Conservation (phyloP, 2,113 vertebrate species). For the Tachycineta bicolor region DNA sequence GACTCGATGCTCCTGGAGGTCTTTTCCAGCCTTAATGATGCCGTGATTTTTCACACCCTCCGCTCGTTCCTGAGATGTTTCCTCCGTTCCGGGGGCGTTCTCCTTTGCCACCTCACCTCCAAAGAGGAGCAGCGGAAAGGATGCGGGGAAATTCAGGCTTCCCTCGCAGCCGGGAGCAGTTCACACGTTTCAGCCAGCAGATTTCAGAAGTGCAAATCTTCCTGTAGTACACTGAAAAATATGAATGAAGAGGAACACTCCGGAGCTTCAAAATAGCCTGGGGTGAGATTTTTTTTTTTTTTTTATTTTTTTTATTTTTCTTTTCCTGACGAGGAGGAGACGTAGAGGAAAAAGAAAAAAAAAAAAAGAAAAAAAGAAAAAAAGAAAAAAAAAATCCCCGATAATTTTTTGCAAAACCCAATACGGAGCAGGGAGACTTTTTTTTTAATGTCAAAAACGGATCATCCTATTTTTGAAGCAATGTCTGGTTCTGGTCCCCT, state of each 20-base stretch:
- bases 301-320: background rate
- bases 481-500: background rate
- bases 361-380: background rate
- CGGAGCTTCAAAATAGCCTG: constrained; percentile 35
- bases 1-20: background rate
- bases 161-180: background rate
- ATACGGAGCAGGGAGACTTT: background rate
- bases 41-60: background rate
- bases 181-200: background rate
- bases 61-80: background rate
- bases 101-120: background rate
- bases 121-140: background rate
- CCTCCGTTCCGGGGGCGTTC: background rate
- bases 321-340: background rate
- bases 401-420: background rate
- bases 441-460: background rate
- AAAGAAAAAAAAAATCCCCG: background rate
- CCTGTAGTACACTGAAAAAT: constrained; percentile 10
- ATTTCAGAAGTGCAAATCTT: background rate
- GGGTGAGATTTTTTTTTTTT: constrained; percentile 9
- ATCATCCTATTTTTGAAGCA: constrained; percentile 9
- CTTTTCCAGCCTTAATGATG: background rate
- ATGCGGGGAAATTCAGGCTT: background rate
- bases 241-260: constrained; percentile 42
- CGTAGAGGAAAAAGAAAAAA: rapidly evolving